These are phyloP conservation scores for Hormiphora californensis DNA, from an alignment of 37 sponge, comb jelly and placozoan species.

Conservation along the genomic window DNA sequence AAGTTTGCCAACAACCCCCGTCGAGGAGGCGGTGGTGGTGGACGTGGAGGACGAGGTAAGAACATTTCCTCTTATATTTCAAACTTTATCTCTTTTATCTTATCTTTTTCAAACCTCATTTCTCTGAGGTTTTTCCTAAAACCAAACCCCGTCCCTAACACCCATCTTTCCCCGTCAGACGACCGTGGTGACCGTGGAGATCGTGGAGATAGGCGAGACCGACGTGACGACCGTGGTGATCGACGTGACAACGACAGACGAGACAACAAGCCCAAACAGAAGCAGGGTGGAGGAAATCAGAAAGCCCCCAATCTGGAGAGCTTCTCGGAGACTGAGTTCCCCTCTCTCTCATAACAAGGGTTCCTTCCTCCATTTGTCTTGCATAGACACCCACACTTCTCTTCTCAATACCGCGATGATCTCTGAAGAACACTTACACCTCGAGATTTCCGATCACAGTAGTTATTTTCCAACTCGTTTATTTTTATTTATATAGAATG, in stretches of 20 bases:
- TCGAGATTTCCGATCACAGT: neutral
- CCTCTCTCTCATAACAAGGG: conserved; percentile 27
- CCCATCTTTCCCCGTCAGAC: neutral
- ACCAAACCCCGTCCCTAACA: neutral
- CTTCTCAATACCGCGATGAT: neutral
- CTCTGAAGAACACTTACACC: neutral
- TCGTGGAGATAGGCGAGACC: neutral
- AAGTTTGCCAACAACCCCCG: neutral
- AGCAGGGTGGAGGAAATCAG: neutral
- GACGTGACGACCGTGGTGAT: neutral
- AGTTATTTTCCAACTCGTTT: neutral
- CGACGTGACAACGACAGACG: neutral
- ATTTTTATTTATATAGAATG: conserved; percentile 53
- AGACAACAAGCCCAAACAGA: neutral
- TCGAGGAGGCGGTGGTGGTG: conserved; percentile 6
- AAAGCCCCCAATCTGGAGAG: conserved; percentile 46
- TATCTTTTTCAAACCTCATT: neutral
- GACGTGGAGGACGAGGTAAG: conserved; percentile 24
- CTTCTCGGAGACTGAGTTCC: conserved; percentile 24
- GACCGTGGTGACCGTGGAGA: neutral
- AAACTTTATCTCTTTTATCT: neutral
- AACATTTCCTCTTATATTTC: neutral
- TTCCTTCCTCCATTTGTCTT: neutral
- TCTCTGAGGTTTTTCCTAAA: neutral
- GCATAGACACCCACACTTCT: neutral